Percentiles rank a stretch among this genome's conserved stretches.
Conservation (phyloP, 2,113 vertebrate species). For the Puffinus mauretanicus region DNA sequence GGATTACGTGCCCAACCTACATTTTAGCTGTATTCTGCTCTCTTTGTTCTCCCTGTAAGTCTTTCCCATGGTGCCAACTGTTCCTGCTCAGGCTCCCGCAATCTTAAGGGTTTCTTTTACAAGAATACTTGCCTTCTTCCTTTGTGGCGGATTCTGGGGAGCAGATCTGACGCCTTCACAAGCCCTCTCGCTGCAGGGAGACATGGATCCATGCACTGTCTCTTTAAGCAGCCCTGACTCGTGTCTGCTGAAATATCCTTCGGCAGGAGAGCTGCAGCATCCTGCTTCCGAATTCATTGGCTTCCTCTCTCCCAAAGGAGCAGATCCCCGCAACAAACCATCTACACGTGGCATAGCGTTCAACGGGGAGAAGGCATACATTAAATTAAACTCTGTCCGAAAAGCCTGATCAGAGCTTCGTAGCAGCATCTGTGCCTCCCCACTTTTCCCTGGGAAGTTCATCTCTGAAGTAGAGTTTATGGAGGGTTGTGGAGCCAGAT, state of each 20-base stretch:
- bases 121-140: constrained; percentile 89
- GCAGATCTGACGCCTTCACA: constrained; percentile 85
- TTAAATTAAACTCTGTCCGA: constrained; percentile 99
- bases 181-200: constrained; percentile 84
- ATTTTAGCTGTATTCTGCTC: background rate
- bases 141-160: constrained; percentile 93
- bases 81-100: background rate
- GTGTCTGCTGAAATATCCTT: constrained; percentile 85
- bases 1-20: background rate
- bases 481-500: constrained; percentile 76
- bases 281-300: constrained; percentile 84
- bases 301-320: constrained; percentile 79
- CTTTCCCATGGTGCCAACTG: background rate
- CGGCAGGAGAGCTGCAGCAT: constrained; percentile 85
- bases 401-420: constrained; percentile 90
- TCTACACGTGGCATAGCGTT: constrained; percentile 89
- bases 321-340: constrained; percentile 76
- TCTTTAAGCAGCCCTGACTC: constrained; percentile 86
- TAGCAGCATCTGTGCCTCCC: constrained; percentile 76
- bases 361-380: constrained; percentile 97
- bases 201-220: constrained; percentile 79
- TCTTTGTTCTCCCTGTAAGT: background rate
- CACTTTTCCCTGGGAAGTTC: constrained; percentile 74
- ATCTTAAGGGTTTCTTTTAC: background rate
- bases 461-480: constrained; percentile 71